A percentile compares a stretch with the other conserved stretches of the same genome.
These are phyloP conservation scores for Prolemur simus DNA, from an alignment of 2,113 vertebrate genomes.

Conservation along the genomic window DNA sequence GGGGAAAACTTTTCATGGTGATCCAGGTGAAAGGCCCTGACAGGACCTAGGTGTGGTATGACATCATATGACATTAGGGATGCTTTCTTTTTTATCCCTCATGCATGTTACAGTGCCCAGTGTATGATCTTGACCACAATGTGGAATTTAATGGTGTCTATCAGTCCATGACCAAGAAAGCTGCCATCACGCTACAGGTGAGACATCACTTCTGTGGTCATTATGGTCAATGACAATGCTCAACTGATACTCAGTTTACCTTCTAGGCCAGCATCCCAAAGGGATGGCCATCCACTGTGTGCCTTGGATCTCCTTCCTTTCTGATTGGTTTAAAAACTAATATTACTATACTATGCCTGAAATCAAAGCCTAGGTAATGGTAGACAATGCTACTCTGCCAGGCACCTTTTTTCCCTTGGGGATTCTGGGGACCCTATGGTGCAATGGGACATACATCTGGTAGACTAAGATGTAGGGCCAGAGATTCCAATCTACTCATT, in stretches of 20 bases:
- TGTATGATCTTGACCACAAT: conserved; percentile 88
- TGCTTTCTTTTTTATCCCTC: neutral
- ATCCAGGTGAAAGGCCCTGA: neutral
- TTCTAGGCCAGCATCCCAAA: neutral
- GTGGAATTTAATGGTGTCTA: conserved; percentile 89
- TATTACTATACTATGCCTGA: neutral
- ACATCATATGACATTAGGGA: neutral
- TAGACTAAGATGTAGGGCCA: neutral
- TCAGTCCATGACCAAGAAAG: conserved; percentile 89
- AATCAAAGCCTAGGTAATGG: neutral
- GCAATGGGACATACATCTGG: neutral
- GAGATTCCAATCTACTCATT: neutral
- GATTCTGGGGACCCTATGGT: neutral
- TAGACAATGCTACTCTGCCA: neutral
- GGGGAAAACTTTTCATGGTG: neutral
- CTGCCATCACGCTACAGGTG: conserved; percentile 89
- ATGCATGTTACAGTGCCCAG: conserved; percentile 84
- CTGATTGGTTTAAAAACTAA: conserved; percentile 13
- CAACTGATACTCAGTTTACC: neutral
- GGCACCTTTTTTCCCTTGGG: neutral
- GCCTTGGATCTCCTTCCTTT: neutral
- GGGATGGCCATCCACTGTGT: neutral
- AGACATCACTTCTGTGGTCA: conserved; percentile 43
- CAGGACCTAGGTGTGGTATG: neutral
- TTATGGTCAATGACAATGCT: neutral